phyloP scores from a whole-genome alignment of 2,113 vertebrate species.

The Colaptes auratus region DNA sequence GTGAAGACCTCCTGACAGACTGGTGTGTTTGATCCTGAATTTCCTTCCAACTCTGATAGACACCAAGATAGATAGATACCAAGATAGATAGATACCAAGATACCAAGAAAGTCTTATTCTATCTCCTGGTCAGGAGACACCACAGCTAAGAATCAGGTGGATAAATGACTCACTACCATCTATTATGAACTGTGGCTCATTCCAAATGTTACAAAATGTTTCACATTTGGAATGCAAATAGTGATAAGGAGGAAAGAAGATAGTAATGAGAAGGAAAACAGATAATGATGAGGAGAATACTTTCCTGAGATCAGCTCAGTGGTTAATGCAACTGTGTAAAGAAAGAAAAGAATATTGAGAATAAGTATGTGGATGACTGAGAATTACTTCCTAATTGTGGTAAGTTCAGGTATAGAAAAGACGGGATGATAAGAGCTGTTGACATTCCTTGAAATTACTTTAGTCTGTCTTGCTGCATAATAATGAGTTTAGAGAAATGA shows the following conservation, averaged over 20 bases:
- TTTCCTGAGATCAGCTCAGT: background rate
- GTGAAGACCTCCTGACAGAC: background rate
- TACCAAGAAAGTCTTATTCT: rapidly evolving
- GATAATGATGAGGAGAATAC: background rate
- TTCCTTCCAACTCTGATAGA: background rate
- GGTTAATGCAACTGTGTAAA: background rate
- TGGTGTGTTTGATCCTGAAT: rapidly evolving
- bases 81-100: too few species aligned
- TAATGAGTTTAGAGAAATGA: constrained; percentile 1
- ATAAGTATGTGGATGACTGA: background rate
- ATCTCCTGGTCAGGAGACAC: background rate
- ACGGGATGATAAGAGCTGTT: background rate
- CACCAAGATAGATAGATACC: too few species aligned
- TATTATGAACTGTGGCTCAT: background rate
- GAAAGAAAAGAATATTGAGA: background rate
- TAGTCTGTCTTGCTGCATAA: background rate
- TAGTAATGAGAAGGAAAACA: too few species aligned
- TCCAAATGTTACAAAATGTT: background rate
- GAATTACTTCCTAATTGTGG: background rate
- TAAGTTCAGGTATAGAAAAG: background rate
- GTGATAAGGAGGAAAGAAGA: too few species aligned
- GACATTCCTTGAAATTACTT: background rate
- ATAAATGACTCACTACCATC: background rate
- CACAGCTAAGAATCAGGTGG: background rate
- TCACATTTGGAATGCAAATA: background rate